Conservation (phyloP, 2,797 vertebrate genomes). For the Eulemur mongoz region DNA sequence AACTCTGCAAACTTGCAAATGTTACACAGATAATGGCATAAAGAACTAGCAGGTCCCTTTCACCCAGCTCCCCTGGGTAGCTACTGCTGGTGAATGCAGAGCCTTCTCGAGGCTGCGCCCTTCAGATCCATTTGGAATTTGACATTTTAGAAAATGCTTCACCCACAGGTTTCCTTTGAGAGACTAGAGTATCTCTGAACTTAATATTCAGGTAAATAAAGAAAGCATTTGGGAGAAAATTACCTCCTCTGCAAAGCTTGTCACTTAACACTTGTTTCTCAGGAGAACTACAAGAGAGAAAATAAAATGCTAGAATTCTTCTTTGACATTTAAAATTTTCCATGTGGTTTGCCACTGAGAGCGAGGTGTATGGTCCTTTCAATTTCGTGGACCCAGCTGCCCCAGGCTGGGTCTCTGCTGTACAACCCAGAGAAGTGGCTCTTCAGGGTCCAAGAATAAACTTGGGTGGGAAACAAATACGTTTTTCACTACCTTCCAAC, state of each 20-base stretch:
- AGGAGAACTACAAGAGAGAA: background rate
- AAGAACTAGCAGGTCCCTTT: background rate
- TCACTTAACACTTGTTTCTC: too few relatives aligned
- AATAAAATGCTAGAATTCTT: background rate
- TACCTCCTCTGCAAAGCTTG: background rate
- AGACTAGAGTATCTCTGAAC: background rate
- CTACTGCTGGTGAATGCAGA: background rate
- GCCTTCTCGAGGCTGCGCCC: background rate
- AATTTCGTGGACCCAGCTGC: background rate
- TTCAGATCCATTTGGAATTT: background rate
- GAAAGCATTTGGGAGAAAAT: background rate
- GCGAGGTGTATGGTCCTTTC: too few relatives aligned
- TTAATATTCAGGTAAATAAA: background rate
- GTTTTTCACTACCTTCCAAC: background rate
- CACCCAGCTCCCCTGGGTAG: background rate
- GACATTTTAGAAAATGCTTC: background rate
- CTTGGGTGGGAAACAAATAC: background rate
- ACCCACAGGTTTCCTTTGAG: background rate
- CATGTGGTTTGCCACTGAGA: background rate
- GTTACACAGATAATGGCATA: background rate
- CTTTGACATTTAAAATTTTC: background rate
- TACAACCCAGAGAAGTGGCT: background rate
- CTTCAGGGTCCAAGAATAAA: background rate
- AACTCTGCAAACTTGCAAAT: background rate
- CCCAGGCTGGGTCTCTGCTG: accelerated